Evolutionary conservation across 2,797 vertebrate genomes (phyloP), one percentile per base, ranked within the genome.

Genomic region (Fundulus diaphanus): DNA sequence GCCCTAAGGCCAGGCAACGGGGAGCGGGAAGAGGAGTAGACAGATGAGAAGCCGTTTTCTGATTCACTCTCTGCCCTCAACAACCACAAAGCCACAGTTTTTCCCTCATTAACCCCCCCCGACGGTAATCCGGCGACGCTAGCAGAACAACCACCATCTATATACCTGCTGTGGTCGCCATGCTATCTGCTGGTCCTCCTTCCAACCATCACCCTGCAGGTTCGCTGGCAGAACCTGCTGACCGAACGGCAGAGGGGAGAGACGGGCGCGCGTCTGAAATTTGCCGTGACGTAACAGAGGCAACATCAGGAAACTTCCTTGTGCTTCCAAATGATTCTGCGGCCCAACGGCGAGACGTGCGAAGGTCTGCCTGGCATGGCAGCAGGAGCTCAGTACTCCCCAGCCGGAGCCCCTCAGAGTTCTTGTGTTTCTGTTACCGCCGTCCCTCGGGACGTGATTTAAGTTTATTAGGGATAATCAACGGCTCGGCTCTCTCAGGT

Each of bases 391-490:
- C 72, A 40, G 59, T 12, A 46, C 22, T 33, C 52, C 78, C 82
- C 71, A 27, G 68, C 73, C 70, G 56, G 57, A 49, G 72, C 73
- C 70, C 87, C 84, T 76, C 68, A 16, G 84, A 78, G 82, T 70
- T 71, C 61, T 65, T 31, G 78, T 72, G 86, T 87, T 85, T 80
- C 75, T 82, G 75, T 69, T 88, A 86, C 85, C 82, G 69, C 37
- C n/a, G 74, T 91, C 91, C 89, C 93, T 82, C 73, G 35, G 33
- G 93, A 92, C 86, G 74, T 86, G n/a, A 82, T 92, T 94, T 88
- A 88, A 83, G 86, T 89, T 93, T 89, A 93, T 94, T 95, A 93
- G 86, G 86, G 78, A 88, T 85, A 93, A 94, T 93, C 81, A 90
- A 84, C 49, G 73, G 75, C 57, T 74, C 74, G 83, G 77, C 78